Percentiles rank a stretch among this genome's conserved stretches.
Conservation (phyloP, 2,113 vertebrate species). For the Phalacrocorax carbo region DNA sequence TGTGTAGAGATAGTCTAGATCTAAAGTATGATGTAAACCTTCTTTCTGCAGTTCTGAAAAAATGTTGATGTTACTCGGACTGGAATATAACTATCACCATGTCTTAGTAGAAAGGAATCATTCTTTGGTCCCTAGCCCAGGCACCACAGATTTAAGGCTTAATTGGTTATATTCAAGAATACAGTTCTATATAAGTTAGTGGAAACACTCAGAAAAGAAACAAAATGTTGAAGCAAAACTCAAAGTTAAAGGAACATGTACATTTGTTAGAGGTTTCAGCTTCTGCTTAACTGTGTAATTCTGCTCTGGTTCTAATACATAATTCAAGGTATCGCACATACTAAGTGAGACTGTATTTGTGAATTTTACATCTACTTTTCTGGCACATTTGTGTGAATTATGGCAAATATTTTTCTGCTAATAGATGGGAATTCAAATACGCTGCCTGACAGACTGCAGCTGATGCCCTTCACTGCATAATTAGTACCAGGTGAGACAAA, state of each 20-base stretch:
- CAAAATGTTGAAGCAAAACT: neutral
- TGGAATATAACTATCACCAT: neutral
- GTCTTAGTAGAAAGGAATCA: neutral
- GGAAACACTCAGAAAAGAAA: neutral
- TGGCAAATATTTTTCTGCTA: neutral
- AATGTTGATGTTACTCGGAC: neutral
- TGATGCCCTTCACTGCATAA: neutral
- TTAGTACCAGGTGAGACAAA: neutral
- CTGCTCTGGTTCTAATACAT: neutral
- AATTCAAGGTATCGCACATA: neutral
- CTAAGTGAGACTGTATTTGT: neutral
- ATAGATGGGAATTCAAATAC: neutral
- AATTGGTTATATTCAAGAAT: neutral
- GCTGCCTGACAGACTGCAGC: neutral
- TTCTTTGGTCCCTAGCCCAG: neutral
- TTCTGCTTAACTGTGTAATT: neutral
- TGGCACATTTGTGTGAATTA: neutral
- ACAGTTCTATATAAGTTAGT: neutral
- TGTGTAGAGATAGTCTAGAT: neutral
- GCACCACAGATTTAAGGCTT: neutral
- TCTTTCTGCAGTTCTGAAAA: neutral
- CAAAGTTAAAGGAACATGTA: neutral
- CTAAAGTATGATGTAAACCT: neutral
- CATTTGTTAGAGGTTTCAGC: neutral
- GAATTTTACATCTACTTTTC: neutral